These are phyloP conservation scores for Chrysocyon brachyurus DNA, from an alignment of 2,797 vertebrate species.

Conservation along the genomic window DNA sequence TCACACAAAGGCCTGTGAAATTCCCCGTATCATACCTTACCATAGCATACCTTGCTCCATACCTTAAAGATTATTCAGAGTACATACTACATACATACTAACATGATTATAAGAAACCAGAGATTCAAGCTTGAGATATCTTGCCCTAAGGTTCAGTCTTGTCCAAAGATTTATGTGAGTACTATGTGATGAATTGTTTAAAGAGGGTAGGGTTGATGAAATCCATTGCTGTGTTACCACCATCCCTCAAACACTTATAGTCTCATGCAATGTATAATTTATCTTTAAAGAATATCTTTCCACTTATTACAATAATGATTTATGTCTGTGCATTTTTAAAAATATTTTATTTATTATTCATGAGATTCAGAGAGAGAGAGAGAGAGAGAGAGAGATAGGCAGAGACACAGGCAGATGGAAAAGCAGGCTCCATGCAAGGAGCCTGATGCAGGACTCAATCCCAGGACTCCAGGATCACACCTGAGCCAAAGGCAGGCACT, in stretches of 20 bases:
- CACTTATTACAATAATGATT: not conserved
- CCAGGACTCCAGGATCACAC: too few relatives aligned
- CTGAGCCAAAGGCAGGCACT: too few relatives aligned
- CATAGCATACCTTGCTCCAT: not conserved
- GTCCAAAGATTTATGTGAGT: too few relatives aligned
- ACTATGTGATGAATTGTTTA: too few relatives aligned
- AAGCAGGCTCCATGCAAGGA: too few relatives aligned
- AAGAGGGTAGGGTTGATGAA: not conserved
- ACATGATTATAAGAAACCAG: not conserved
- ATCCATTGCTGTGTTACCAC: not conserved
- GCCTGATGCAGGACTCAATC: too few relatives aligned
- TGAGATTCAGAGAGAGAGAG: too few relatives aligned
- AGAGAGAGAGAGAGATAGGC: too few relatives aligned
- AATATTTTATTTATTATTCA: too few relatives aligned
- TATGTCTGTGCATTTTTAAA: not conserved
- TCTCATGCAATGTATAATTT: not conserved
- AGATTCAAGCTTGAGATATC: not conserved
- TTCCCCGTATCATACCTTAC: not conserved
- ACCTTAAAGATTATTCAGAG: not conserved
- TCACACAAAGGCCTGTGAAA: not conserved
- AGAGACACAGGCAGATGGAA: too few relatives aligned
- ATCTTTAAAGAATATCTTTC: not conserved
- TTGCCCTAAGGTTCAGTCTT: not conserved
- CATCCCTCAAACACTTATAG: not conserved
- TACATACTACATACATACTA: not conserved